Evolutionary conservation across 2,888 invertebrate genomes (phyloP), one percentile per base, ranked within the genome.

Genomic region (Rotaria macrura): DNA sequence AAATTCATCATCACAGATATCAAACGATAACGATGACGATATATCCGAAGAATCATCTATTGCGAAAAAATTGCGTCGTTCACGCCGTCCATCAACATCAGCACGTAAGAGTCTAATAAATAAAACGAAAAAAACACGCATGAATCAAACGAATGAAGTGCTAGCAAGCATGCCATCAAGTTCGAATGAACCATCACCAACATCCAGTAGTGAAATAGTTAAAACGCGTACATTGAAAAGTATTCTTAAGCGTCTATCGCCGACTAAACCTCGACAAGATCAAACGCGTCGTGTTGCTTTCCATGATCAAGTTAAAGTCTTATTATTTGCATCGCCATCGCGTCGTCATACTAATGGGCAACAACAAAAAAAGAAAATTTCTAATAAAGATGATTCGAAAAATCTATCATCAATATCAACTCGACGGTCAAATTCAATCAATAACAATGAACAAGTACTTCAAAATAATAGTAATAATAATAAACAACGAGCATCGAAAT

Each of bases 401-500:
- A 29, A 79, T 43, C 25, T 40, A n/a, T 79, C 65, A 34, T 5
- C 34, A 17, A 65, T 65, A 65, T 5, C 65, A 65, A 38, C 79
- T n/a, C 43, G 79, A 12, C 25, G 79, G 43, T 65, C 34, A 34
- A 65, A 20, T 65, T 34, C 6, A 65, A 34, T 65, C 2, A 34
- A 65, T 65, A 65, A 34, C 25, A 38, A 20, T 65, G 65, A 65
- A 34, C 65, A 65, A 38, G n/a, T 65, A 29, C 14, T n/a, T 43
- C 40, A n/a, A 47, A 47, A 47, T 43, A 25, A 40, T 20, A 25
- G 7, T 5, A 40, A 3, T 74, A 20, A 43, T 20, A 43, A 34
- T 65, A 65, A 65, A 65, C 14, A 34, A 65, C 79, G 79, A 23
- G 43, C 79, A 43, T 79, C 43, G n/a, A 79, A 79, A 79, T 79